Conservation (phyloP, 2,113 vertebrate genomes). For the Oncorhynchus mykiss region DNA sequence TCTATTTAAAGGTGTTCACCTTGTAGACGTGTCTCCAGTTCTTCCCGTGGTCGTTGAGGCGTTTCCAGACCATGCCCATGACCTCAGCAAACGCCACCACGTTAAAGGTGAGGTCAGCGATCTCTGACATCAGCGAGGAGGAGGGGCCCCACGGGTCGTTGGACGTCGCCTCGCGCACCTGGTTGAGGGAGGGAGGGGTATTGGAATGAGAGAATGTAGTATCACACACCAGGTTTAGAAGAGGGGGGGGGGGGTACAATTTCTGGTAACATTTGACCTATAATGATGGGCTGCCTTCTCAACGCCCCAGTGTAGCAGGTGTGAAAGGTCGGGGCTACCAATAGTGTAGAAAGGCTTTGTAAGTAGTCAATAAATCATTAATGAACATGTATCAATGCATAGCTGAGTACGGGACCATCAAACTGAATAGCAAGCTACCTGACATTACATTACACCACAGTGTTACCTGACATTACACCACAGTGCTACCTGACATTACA, state of each 20-base stretch:
- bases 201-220: slow-evolving; percentile 24
- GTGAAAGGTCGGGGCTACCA: not conserved
- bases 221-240: slow-evolving; percentile 26
- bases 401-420: too few species aligned
- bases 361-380: too few species aligned
- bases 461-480: too few species aligned
- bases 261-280: too few species aligned
- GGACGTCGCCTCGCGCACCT: slow-evolving; percentile 90
- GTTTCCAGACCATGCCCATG: slow-evolving; percentile 97
- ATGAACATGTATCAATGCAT: too few species aligned
- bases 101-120: slow-evolving; percentile 93
- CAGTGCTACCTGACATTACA: too few species aligned
- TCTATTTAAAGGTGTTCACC: slow-evolving; percentile 42
- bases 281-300: too few species aligned
- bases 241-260: not conserved
- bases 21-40: slow-evolving; percentile 98
- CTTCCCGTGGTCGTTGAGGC: slow-evolving; percentile 93
- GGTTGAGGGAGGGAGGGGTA: too few species aligned
- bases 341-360: too few species aligned
- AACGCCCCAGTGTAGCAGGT: not conserved
- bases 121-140: slow-evolving; percentile 95
- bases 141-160: slow-evolving; percentile 97
- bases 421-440: too few species aligned
- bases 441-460: too few species aligned
- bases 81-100: slow-evolving; percentile 92